Percentiles rank a stretch among this genome's conserved stretches.
phyloP scores from a whole-genome alignment of 1,140 invertebrate genomes.

The Heliconius himera region DNA sequence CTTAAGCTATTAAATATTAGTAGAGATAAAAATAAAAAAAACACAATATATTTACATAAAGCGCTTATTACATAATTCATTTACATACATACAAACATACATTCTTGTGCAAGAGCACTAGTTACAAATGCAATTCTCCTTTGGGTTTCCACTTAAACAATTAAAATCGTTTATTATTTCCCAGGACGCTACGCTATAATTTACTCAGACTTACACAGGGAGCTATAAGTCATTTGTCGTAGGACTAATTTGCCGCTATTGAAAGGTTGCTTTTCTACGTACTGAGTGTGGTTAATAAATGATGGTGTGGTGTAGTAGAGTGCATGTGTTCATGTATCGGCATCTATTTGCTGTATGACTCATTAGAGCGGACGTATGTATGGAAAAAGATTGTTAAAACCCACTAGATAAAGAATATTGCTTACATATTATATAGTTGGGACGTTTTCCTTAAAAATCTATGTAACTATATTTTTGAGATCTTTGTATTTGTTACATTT shows the following conservation, averaged over 20 bases:
- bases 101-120: not conserved
- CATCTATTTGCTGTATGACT: constrained; percentile 1
- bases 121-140: constrained; percentile 15
- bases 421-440: no score
- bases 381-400: not conserved
- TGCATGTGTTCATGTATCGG: constrained; percentile 12
- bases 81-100: not conserved
- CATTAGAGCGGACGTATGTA: not conserved
- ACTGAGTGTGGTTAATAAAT: constrained; percentile 4
- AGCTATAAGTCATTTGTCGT: constrained; percentile 20
- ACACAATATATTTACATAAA: not conserved
- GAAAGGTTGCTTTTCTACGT: constrained; percentile 15
- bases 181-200: constrained; percentile 7
- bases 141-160: constrained; percentile 19
- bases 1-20: no score
- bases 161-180: constrained; percentile 19
- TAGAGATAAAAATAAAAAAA: no score
- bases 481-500: no score
- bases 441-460: no score
- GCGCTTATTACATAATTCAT: not conserved
- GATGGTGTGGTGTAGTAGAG: not conserved
- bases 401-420: not conserved
- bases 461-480: no score
- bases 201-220: constrained; percentile 1
- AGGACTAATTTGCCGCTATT: constrained; percentile 11